Evolutionary conservation across 2,888 invertebrate genomes (phyloP), one percentile per base, ranked within the genome.

Genomic region (Hirtodrosophila alboralis): DNA sequence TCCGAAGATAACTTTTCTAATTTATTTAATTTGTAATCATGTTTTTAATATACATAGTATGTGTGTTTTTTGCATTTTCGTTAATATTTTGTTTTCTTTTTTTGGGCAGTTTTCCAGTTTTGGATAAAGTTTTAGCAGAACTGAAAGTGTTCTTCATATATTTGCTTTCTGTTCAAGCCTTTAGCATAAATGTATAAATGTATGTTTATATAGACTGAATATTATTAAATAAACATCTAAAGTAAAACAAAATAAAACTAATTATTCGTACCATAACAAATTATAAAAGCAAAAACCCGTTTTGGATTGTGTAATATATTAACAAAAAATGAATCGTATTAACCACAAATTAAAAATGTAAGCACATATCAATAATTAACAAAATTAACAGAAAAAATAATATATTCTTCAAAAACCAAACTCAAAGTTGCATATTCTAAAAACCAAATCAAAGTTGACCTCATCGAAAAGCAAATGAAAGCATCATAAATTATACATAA

Each of bases 181-280:
- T 80, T 80, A 74, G 76, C 71, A 67, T 84, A 76, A 66, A 76
- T 79, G 84, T 79, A 79, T 84, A 81, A 84, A 84, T 84, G 83
- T 75, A 79, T 81, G 77, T 84, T 84, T 84, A 84, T 78, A 81
- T 81, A 81, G 81, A 81, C 81, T 81, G 81, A 81, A 84, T 81
- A 81, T 84, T 81, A 84, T 79, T 81, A 84, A 81, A 80, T 49
- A 70, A 58, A 57, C 43, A 63, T 36, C 13, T 57, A 54, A 75
- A 53, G 36, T 33, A 45, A 45, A 49, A 23, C 26, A 13, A 48
- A 27, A 49, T 38, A 52, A 59, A 48, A 59, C 38, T 53, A 51
- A 53, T 59, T 71, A 72, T 62, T 23, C 61, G 58, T 43, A 23
- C 23, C 8, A 45, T 26, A 52, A 37, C 13, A 47, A 40, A 54